Evolutionary conservation across 2,888 invertebrate genomes (phyloP).

Genomic region (Quadroppia sp.): DNA sequence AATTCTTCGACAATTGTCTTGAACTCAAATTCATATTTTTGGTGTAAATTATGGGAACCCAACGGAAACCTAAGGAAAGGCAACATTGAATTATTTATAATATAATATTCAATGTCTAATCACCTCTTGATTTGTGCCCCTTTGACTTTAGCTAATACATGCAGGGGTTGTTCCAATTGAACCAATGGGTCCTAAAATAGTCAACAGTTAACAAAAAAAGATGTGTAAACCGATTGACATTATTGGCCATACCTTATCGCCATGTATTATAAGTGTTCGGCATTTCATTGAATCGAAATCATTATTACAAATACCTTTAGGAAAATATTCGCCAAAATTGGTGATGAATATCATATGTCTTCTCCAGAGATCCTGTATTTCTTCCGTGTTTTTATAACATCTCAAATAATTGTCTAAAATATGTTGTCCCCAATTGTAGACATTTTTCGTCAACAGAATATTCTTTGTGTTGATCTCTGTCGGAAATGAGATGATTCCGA

Average conservation of each 20-base stretch:
- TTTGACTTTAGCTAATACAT: background rate
- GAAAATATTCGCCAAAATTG: background rate
- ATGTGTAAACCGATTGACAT: background rate
- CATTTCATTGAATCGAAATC: background rate
- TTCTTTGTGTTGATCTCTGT: background rate
- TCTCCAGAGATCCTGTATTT: background rate
- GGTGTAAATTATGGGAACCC: constrained; percentile 38
- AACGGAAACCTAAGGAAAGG: constrained; percentile 33
- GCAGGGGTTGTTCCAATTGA: background rate
- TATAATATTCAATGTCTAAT: no score
- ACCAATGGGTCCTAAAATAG: constrained; percentile 11
- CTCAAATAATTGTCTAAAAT: background rate
- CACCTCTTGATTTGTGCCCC: background rate
- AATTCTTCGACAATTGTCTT: constrained; percentile 9
- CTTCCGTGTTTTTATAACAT: background rate
- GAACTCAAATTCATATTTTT: constrained; percentile 26
- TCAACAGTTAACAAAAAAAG: background rate
- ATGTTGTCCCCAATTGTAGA: background rate
- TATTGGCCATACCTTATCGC: constrained; percentile 10
- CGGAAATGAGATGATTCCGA: background rate
- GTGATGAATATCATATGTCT: background rate
- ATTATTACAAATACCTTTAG: background rate
- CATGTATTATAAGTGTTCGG: constrained; percentile 7
- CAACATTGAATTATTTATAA: no score
- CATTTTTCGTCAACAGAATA: background rate